phyloP scores from a whole-genome alignment of 2,888 invertebrate genomes.

The Lagria hirta region DNA sequence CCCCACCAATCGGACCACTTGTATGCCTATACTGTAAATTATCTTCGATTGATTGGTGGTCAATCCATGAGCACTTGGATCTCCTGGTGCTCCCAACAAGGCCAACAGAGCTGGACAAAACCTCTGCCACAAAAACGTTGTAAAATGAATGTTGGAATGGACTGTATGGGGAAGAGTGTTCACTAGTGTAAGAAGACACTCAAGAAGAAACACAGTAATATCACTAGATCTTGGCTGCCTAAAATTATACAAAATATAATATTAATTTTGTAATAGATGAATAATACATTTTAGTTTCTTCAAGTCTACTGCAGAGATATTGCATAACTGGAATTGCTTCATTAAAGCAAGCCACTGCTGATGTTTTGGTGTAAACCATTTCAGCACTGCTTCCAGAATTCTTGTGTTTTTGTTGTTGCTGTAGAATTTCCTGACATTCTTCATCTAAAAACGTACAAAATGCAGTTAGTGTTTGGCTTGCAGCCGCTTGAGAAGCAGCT shows the following conservation, averaged over 20 bases:
- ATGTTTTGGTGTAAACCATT: conserved; percentile 59
- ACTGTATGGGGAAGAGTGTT: conserved; percentile 81
- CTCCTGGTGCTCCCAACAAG: conserved; percentile 83
- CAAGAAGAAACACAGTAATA: conserved; percentile 75
- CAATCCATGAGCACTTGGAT: conserved; percentile 74
- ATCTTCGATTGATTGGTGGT: conserved; percentile 86
- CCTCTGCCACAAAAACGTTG: conserved; percentile 88
- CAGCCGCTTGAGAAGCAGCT: conserved; percentile 87
- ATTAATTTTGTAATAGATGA: no score
- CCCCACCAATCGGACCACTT: conserved; percentile 85
- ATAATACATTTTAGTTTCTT: conserved; percentile 80
- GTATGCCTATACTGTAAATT: conserved; percentile 88
- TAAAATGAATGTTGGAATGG: conserved; percentile 81
- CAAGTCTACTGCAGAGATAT: conserved; percentile 81
- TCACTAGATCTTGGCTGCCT: conserved; percentile 66
- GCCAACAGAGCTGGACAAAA: conserved; percentile 88
- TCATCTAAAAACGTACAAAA: conserved; percentile 82
- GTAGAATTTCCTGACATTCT: conserved; percentile 72
- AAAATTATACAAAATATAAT: conserved; percentile 34
- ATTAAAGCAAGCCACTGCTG: conserved; percentile 82
- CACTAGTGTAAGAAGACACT: conserved; percentile 82
- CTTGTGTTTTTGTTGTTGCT: conserved; percentile 55
- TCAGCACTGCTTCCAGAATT: conserved; percentile 57
- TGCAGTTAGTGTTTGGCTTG: conserved; percentile 83
- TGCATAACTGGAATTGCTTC: conserved; percentile 90